Percentiles rank a stretch among this genome's conserved stretches.
These are phyloP conservation scores for Plagodis pulveraria DNA, from an alignment of 2,888 invertebrate species.

Conservation along the genomic window DNA sequence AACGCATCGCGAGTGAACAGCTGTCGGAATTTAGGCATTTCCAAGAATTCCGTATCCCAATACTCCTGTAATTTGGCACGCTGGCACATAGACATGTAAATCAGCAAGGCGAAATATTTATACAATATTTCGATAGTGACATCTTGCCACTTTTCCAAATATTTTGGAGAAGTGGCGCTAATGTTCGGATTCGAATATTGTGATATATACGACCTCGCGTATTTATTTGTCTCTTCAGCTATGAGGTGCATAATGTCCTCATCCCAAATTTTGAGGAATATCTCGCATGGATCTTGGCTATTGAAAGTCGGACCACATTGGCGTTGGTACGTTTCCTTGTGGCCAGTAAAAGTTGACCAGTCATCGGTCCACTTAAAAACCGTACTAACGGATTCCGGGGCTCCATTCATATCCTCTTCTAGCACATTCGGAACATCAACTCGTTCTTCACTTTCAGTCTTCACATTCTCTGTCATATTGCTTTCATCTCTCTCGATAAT, in stretches of 20 bases:
- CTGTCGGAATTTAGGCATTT: not conserved
- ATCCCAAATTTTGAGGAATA: not conserved
- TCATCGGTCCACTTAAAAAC: not conserved
- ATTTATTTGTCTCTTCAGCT: not conserved
- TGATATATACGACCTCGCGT: not conserved
- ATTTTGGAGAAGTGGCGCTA: not conserved
- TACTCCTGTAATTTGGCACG: not conserved
- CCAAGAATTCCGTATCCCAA: not conserved
- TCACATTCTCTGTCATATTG: too few relatives aligned
- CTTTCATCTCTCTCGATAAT: too few relatives aligned
- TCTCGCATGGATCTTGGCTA: not conserved
- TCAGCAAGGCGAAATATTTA: not conserved
- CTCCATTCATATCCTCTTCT: too few relatives aligned
- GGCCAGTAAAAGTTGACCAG: not conserved
- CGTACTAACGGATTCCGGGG: not conserved
- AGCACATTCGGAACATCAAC: too few relatives aligned
- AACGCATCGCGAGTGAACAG: not conserved
- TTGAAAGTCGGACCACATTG: not conserved
- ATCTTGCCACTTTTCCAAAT: not conserved
- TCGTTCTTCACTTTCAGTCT: too few relatives aligned
- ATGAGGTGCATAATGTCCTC: not conserved
- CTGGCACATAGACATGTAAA: not conserved
- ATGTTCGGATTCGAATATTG: not conserved
- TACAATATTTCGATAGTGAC: not conserved
- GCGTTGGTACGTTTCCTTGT: not conserved